These are phyloP conservation scores for Pardosa pseudoannulata DNA, from an alignment of 2,888 invertebrate genomes.

Conservation along the genomic window DNA sequence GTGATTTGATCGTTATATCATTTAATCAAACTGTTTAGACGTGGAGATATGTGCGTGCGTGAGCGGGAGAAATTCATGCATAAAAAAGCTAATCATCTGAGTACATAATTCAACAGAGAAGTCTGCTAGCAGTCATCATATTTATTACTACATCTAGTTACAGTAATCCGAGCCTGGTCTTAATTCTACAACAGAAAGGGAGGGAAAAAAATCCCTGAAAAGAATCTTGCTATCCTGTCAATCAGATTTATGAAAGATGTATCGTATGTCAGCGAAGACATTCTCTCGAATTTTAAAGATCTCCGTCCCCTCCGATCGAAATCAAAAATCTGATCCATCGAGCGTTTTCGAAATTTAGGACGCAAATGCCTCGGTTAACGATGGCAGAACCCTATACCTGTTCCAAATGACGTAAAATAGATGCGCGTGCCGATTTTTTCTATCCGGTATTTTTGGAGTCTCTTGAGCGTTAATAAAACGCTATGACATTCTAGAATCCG, in stretches of 20 bases:
- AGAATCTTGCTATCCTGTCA: background rate
- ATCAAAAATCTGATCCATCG: background rate
- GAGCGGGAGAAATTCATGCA: too few species aligned
- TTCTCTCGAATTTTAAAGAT: background rate
- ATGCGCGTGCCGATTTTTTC: slow-evolving; percentile 51
- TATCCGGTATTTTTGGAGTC: background rate
- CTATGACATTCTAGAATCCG: slow-evolving; percentile 21
- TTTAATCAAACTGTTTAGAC: too few species aligned
- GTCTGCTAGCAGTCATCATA: too few species aligned
- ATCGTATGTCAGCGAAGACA: background rate
- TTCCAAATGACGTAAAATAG: slow-evolving; percentile 54
- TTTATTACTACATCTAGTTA: too few species aligned
- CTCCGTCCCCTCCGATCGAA: background rate
- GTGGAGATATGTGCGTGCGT: too few species aligned
- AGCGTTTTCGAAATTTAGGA: slow-evolving; percentile 15
- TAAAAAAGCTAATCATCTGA: too few species aligned
- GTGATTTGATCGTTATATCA: too few species aligned
- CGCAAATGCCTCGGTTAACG: slow-evolving; percentile 29
- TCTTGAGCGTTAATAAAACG: slow-evolving; percentile 47
- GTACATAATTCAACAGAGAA: too few species aligned
- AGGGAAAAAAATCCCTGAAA: background rate
- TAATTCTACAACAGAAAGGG: too few species aligned
- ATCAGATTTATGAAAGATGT: background rate
- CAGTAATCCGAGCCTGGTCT: too few species aligned
- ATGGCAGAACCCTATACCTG: slow-evolving; percentile 43